Evolutionary conservation across 92 coral and sea anemone species (phyloP), one percentile per base, ranked within the genome.

Genomic region (Epizoanthus stellaris): DNA sequence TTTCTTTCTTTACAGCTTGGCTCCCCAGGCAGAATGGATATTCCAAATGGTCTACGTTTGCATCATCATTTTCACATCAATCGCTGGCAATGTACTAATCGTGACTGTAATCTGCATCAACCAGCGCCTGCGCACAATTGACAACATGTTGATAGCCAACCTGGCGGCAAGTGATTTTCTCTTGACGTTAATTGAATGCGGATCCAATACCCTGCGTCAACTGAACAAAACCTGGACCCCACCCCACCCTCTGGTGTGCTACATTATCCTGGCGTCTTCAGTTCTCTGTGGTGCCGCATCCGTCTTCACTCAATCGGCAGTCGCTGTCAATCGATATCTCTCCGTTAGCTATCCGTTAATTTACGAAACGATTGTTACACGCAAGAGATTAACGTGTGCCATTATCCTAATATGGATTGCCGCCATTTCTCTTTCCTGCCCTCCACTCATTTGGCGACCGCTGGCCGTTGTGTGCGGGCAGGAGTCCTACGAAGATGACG

Each of bases 361-460:
- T 36, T 89, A 89, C 75, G 88, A 83, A n/a, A 57, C 30, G 65
- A 11, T 89, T 59, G 89, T 85, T 20, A 75, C 75, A 5, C 61
- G 30, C 47, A 85, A 19, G 21, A 69, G 82, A 77, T 77, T 89
- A 11, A 63, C 63, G 17, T 17, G 38, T 12, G 58, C 85, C 36
- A 71, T 79, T 17, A 14, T 40, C 6, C 15, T 71, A 5, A 77
- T 89, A 56, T 89, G 91, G 91, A 14, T 70, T 39, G 76, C 69
- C 4, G 91, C 91, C 7, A 56, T 85, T 52, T 63, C 49, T 30
- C 74, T 89, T 11, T 83, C 89, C 0, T 89, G 69, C 13, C 91
- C 91, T 53, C 91, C 91, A 34, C 69, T 89, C 65, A 85, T 85
- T 9, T 89, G 91, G 91, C 25, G 91, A 80, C 91, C 91, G 54